These are phyloP conservation scores for Eustalomyia histrio DNA, from an alignment of 2,888 invertebrate genomes.

Conservation along the genomic window DNA sequence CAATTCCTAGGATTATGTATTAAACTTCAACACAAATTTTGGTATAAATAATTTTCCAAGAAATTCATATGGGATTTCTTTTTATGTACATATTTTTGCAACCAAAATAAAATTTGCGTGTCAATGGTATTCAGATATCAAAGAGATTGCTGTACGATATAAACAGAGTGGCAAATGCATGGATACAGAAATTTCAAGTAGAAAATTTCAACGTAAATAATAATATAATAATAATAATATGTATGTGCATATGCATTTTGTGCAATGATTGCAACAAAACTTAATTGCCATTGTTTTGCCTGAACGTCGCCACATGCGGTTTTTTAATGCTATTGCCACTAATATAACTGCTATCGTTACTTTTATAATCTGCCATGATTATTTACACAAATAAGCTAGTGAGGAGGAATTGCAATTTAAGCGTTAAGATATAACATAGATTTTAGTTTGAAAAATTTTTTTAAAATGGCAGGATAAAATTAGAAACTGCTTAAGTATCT, in stretches of 20 bases:
- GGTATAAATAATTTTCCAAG: not conserved
- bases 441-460: no score
- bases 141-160: slow-evolving; percentile 59
- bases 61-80: slow-evolving; percentile 14
- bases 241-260: slow-evolving; percentile 61
- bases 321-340: slow-evolving; percentile 10
- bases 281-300: slow-evolving; percentile 63
- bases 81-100: not conserved
- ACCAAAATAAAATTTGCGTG: slow-evolving; percentile 57
- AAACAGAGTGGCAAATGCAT: slow-evolving; percentile 58
- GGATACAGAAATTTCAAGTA: slow-evolving; percentile 9
- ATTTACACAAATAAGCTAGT: not conserved
- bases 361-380: not conserved
- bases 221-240: no score
- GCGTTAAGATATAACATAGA: no score
- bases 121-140: slow-evolving; percentile 56
- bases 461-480: no score
- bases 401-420: not conserved
- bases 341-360: not conserved
- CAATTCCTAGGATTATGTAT: slow-evolving; percentile 11
- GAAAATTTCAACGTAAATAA: slow-evolving; percentile 19
- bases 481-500: no score
- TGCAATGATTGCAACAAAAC: slow-evolving; percentile 63
- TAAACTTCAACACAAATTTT: not conserved
- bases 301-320: slow-evolving; percentile 63